Base-by-base conservation (phyloP, 1,140 invertebrate genomes). In the Megathymus violae region DNA sequence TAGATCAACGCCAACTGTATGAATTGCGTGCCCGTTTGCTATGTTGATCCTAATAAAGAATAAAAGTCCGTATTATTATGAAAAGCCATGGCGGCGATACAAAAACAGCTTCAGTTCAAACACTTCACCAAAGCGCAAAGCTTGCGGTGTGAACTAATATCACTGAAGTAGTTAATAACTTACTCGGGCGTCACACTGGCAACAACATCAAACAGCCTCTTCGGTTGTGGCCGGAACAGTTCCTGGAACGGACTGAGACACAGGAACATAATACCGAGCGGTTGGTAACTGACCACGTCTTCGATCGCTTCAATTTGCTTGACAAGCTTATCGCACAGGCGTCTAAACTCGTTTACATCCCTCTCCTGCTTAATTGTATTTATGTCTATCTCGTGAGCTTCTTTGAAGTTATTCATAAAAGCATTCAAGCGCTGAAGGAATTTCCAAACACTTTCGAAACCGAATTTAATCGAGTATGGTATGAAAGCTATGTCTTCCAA, bases 181-280 rank as follows among this genome's bases (percentile, higher is more conserved):
- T 67, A 89, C 86, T 84, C 77, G 11, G 87, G 85, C 1, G 85
- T 88, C 10, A 69, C 64, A 60, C 48, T 74, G 9, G 74, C 61
- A n/a, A 90, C 70, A n/a, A 96, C 93, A 51, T 93, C 91, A 50
- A 96, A 92, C 44, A 96, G 92, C 52, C 93, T 82, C 3, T 92
- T 84, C 1, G 96, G 95, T 40, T 95, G 94, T 0, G 95, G 94
- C 9, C 94, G 90, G 14, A 95, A 92, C 14, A 93, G 85, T 14
- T 93, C 92, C 84, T 96, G 96, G 76, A 97, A 96, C 27, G 93
- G 92, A n/a, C 86, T 78, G 11, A 95, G 91, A 62, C 94, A 93
- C 4, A 97, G 76, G 52, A 94, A 91, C 38, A 97, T 81, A 17
- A 97, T 82, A 0, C 96, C 96, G 4, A 94, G 65, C 0, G 90